Conservation (phyloP, 2,113 vertebrate species). For the Clinocottus analis region DNA sequence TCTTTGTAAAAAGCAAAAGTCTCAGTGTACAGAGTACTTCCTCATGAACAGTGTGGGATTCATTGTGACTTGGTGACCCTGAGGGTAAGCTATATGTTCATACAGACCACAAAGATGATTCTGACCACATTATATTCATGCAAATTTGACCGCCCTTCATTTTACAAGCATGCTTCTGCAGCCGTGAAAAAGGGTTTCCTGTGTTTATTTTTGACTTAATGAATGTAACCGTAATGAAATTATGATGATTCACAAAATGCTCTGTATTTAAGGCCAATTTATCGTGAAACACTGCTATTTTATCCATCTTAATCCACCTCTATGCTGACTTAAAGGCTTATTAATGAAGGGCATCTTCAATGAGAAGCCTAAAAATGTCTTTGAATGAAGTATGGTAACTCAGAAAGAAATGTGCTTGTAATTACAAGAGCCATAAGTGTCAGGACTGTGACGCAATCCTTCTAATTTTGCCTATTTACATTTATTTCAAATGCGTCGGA, state of each 20-base stretch:
- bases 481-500: too few relatives aligned
- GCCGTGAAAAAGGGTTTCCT: background rate
- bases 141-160: background rate
- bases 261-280: constrained; percentile 9
- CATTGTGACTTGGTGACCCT: background rate
- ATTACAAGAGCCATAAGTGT: background rate
- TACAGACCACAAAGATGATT: background rate
- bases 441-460: too few relatives aligned
- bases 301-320: background rate
- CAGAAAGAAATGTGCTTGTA: background rate
- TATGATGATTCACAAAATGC: constrained; percentile 21
- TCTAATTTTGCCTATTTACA: too few relatives aligned
- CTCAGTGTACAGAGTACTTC: background rate
- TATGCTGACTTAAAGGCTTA: background rate
- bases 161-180: background rate
- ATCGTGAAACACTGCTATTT: background rate
- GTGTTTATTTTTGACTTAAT: constrained; percentile 30
- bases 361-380: background rate
- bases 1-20: background rate
- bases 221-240: constrained; percentile 23
- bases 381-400: background rate
- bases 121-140: background rate
- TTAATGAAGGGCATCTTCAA: constrained; percentile 1
- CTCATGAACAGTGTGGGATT: background rate
- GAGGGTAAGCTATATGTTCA: background rate